Evolutionary conservation across 2,888 invertebrate species (phyloP).

Genomic region (Ornithoptera priamus): DNA sequence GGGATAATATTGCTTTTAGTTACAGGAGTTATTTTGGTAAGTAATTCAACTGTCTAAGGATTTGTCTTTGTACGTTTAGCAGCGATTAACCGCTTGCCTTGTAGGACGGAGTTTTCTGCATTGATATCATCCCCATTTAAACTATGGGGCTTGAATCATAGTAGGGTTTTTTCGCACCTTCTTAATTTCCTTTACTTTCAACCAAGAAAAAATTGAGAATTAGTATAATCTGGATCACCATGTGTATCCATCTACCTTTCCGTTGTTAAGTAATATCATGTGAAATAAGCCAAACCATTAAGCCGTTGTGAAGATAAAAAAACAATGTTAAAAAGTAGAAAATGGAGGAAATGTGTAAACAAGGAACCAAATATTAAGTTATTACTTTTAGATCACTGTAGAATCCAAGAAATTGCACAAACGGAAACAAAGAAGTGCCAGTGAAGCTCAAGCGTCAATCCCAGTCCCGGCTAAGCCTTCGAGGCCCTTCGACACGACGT

Average conservation of each 20-base stretch:
- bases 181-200: too few relatives aligned
- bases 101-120: neutral
- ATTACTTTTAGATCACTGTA: slow-evolving; percentile 37
- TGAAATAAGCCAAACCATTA: neutral
- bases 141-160: neutral
- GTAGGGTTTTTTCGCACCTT: neutral
- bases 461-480: neutral
- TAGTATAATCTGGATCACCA: neutral
- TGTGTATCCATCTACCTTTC: too few relatives aligned
- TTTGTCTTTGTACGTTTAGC: neutral
- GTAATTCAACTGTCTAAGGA: slow-evolving; percentile 27
- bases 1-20: slow-evolving; percentile 45
- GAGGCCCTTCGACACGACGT: slow-evolving; percentile 39
- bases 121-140: neutral
- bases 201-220: neutral
- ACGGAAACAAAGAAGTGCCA: slow-evolving; percentile 5
- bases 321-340: neutral
- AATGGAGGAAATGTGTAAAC: neutral
- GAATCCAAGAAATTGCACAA: slow-evolving; percentile 34
- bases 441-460: neutral
- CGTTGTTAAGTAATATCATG: neutral
- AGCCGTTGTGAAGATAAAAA: neutral
- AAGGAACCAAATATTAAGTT: neutral
- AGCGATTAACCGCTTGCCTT: neutral
- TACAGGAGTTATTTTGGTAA: slow-evolving; percentile 49